These are phyloP conservation scores for Asteroscopus sphinx DNA, from an alignment of 2,888 invertebrate genomes.

Conservation along the genomic window DNA sequence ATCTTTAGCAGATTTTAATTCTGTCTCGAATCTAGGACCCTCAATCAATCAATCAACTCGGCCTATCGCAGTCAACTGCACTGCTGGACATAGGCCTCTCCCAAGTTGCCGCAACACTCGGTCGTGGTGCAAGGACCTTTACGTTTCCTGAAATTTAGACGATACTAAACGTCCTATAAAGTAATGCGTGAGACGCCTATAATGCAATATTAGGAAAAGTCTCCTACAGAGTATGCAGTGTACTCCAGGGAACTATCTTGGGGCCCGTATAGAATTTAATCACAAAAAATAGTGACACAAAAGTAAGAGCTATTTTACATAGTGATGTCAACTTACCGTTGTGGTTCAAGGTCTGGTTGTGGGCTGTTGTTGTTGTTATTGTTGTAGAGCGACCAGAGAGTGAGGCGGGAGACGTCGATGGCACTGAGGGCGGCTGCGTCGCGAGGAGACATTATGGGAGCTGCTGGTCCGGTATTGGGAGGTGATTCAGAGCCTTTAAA, in stretches of 20 bases:
- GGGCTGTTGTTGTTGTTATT: slow-evolving; percentile 92
- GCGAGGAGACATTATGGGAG: slow-evolving; percentile 87
- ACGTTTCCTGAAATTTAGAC: too few relatives aligned
- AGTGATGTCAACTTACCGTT: slow-evolving; percentile 73
- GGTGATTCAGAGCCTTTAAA: slow-evolving; percentile 82
- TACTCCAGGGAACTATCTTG: slow-evolving; percentile 10
- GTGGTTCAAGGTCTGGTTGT: slow-evolving; percentile 85
- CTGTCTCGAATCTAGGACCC: too few relatives aligned
- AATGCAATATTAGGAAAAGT: not conserved
- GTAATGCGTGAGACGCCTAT: too few relatives aligned
- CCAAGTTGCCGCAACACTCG: too few relatives aligned
- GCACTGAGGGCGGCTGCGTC: slow-evolving; percentile 90
- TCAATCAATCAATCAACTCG: too few relatives aligned
- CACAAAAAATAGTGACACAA: not conserved
- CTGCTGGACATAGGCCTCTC: too few relatives aligned
- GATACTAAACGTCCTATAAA: too few relatives aligned
- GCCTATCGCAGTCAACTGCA: too few relatives aligned
- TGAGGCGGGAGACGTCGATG: slow-evolving; percentile 94
- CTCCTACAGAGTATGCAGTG: not conserved
- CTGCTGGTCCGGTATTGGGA: slow-evolving; percentile 80
- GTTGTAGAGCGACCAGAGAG: slow-evolving; percentile 95
- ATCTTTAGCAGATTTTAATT: too few relatives aligned
- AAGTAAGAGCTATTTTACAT: not conserved
- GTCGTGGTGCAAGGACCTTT: too few relatives aligned
- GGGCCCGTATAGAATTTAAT: not conserved